Base-by-base conservation (phyloP, 92 coral and sea anemone species). In the Scolanthus callimorphus region DNA sequence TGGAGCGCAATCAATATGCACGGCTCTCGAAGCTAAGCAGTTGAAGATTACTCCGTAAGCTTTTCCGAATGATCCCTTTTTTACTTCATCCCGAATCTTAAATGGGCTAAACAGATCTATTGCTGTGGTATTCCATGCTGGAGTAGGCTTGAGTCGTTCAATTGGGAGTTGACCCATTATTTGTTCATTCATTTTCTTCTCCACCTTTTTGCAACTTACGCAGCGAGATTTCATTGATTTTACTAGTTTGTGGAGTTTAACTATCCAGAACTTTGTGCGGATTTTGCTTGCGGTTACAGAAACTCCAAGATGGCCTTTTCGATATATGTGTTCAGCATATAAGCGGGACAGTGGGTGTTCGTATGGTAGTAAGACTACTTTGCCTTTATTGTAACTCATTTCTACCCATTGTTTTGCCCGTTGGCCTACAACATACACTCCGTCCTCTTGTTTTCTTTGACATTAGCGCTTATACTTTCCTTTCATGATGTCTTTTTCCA, bases 21-120 rank as follows among this genome's bases (percentile, higher is more conserved):
- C 71, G 17, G 80, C 80, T 38, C 76, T 44, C 12, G 79, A 63
- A 31, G 51, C 85, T 6, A 71, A 21, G 28, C 85, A 79, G 39
- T 71, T 79, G 25, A 71, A 79, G 29, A 79, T 56, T 38, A 79
- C 66, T 6, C 80, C 75, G 37, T 62, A 79, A 10, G 74, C 73
- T 30, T 79, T 79, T 2, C 80, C 74, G 31, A 17, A n/a, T 9
- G 48, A 45, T 57, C 79, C 57, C 37, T 78, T 78, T 73, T 56
- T 65, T 27, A 30, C 61, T 65, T 49, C 68, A 27, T 65, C 80
- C 30, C 75, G 10, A 6, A 64, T 71, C 34, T 49, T 57, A 30
- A 71, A 79, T 3, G 67, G 78, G 3, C 78, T 78, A 63, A 78
- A 78, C 4, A 78, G 60, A 29, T 71, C 79, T 19, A 79, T 25